These are phyloP conservation scores for Leptinotarsa lineolata DNA, from an alignment of 1,140 invertebrate species.

Conservation along the genomic window DNA sequence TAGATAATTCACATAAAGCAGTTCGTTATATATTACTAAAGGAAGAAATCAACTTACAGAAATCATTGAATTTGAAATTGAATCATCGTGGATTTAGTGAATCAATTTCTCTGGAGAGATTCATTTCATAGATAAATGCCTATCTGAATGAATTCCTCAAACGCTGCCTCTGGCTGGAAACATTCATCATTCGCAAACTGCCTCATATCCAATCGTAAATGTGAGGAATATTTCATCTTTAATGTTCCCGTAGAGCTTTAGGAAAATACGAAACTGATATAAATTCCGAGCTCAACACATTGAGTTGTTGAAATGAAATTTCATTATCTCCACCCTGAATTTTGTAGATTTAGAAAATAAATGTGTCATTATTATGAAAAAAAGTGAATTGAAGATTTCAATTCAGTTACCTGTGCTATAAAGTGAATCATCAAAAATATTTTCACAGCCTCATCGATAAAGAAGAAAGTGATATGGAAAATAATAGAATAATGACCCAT, in stretches of 20 bases:
- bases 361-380: no score
- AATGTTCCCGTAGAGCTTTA: background rate
- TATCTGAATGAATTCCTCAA: background rate
- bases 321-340: background rate
- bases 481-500: no score
- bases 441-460: no score
- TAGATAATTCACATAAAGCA: no score
- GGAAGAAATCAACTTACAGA: no score
- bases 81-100: background rate
- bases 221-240: background rate
- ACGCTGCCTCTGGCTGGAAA: constrained; percentile 4
- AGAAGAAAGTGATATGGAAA: no score
- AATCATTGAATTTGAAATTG: background rate
- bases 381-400: no score
- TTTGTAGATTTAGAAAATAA: no score
- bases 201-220: background rate
- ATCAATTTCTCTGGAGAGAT: background rate
- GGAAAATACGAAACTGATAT: constrained; percentile 6
- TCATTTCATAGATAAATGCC: background rate
- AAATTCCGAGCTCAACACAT: background rate
- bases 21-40: no score
- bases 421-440: no score
- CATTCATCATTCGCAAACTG: background rate
- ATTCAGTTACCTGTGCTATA: no score
- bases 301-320: background rate